Evolutionary conservation across 2,797 vertebrate species (phyloP).

Genomic region (Pipistrellus pygmaeus): DNA sequence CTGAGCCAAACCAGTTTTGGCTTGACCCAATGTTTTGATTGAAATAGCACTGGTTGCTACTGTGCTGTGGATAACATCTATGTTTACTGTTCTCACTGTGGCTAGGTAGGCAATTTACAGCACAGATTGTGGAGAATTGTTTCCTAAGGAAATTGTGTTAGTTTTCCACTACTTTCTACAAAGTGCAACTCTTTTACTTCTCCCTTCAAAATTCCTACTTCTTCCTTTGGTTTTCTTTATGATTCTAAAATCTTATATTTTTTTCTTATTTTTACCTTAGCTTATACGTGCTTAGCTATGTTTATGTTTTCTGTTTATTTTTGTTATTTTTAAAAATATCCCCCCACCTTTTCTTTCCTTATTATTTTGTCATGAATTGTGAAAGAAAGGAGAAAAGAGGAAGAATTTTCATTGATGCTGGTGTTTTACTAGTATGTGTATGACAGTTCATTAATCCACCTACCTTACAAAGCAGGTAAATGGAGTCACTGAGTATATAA

Average conservation of each 20-base stretch:
- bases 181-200: neutral
- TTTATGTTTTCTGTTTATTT: neutral
- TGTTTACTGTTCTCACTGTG: neutral
- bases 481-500: neutral
- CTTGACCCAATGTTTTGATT: neutral
- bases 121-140: neutral
- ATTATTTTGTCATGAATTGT: neutral
- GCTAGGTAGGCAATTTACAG: neutral
- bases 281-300: too few relatives aligned
- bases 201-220: neutral
- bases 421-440: neutral
- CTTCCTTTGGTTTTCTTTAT: constrained; percentile 29
- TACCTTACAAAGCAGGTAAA: neutral
- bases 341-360: neutral
- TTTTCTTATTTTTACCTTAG: neutral
- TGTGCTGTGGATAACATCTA: neutral
- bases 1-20: too few relatives aligned
- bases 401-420: neutral
- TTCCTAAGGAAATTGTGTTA: neutral
- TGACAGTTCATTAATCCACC: neutral
- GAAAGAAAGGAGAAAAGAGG: neutral
- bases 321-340: neutral
- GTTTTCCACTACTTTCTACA: neutral
- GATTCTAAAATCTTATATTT: neutral
- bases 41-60: neutral